Conservation (phyloP, 2,797 vertebrate species). For the Balearica regulorum region DNA sequence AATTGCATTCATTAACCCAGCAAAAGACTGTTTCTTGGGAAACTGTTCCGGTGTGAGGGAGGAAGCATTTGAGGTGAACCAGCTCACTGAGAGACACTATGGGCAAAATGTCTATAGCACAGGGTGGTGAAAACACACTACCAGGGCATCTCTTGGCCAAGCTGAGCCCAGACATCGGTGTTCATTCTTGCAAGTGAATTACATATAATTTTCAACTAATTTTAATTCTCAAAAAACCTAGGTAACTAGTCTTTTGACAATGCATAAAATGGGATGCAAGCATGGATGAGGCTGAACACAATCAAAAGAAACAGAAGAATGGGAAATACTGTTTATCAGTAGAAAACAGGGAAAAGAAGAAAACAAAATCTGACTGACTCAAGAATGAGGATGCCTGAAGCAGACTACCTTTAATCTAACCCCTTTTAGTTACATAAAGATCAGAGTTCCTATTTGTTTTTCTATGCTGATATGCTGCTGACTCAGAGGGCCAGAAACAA, state of each 20-base stretch:
- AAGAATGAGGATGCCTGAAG: neutral
- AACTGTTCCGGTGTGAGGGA: fast-evolving
- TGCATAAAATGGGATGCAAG: neutral
- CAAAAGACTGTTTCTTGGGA: neutral
- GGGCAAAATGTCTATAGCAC: neutral
- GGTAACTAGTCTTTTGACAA: neutral
- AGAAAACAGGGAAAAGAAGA: neutral
- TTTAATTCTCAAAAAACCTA: neutral
- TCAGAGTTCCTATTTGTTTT: neutral
- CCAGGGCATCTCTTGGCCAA: neutral
- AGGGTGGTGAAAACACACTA: neutral
- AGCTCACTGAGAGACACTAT: neutral
- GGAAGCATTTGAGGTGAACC: neutral
- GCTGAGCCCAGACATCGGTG: fast-evolving
- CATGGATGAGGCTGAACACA: neutral
- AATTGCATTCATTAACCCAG: neutral
- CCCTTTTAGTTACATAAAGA: neutral
- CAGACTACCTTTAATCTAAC: neutral
- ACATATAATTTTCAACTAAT: neutral
- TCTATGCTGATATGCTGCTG: neutral
- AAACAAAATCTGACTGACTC: neutral
- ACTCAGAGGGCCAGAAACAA: neutral
- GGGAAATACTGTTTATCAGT: neutral
- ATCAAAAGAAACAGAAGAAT: neutral
- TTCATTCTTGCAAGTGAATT: neutral